Conservation (phyloP, 2,113 vertebrate genomes). For the Catharus minimus region DNA sequence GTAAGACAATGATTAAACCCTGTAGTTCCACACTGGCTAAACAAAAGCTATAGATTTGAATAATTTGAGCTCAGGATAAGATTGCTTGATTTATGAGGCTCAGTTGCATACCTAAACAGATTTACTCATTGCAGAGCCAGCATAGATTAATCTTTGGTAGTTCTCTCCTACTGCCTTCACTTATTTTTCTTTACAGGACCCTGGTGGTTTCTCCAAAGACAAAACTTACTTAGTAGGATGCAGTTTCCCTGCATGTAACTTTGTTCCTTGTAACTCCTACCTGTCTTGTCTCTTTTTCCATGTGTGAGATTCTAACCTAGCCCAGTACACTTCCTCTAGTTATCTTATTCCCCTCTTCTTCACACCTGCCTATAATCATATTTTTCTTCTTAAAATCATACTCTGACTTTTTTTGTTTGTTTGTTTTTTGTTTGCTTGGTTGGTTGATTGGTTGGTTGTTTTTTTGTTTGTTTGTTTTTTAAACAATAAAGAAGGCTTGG, state of each 20-base stretch:
- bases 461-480: neutral
- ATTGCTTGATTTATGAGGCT: neutral
- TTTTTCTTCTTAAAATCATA: neutral
- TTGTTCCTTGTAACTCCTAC: neutral
- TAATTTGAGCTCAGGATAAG: neutral
- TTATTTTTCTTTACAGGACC: constrained; percentile 8
- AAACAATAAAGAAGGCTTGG: neutral
- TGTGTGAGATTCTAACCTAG: neutral
- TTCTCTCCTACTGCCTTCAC: neutral
- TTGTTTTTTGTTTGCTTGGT: neutral
- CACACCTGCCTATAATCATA: neutral
- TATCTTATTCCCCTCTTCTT: neutral
- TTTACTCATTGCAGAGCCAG: neutral
- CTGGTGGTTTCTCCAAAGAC: neutral
- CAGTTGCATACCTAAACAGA: neutral
- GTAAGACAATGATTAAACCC: neutral
- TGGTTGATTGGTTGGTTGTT: neutral
- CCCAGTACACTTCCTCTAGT: neutral
- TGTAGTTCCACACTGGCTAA: neutral
- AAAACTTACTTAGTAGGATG: neutral
- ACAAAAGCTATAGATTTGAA: neutral
- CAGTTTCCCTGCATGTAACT: neutral
- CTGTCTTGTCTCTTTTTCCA: neutral
- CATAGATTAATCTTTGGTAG: neutral
- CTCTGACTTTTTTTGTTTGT: neutral